Base-by-base conservation (phyloP, 2,888 invertebrate genomes). In the Antitype chi region DNA sequence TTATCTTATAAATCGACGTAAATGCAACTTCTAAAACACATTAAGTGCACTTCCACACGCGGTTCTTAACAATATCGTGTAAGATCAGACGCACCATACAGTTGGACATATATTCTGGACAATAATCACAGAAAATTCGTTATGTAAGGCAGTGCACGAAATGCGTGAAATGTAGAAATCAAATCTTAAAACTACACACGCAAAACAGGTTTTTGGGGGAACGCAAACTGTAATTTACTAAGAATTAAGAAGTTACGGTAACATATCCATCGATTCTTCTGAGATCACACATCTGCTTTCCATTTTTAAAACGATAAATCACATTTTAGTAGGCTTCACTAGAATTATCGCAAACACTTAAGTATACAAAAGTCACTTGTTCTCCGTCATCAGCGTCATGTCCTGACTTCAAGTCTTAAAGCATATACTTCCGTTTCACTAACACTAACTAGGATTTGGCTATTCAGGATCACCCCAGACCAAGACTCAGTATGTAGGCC, bases 231-330 rank as follows among this genome's bases (percentile, higher is more conserved):
- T 82, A 85, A 86, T 77, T 67, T 82, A 82, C 81, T 89, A 87
- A 88, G 78, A 88, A 83, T 85, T 84, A 89, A 87, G 87, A 89
- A 88, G 68, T 80, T 81, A 87, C 80, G 89, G 90, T 91, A 92
- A 92, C 91, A 90, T 88, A 87, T 89, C 85, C 87, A 87, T 84
- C 88, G 88, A 90, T 90, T 92, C 91, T 90, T 90, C 91, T 94
- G 95, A 95, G 96, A 96, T 96, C 96, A 95, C 94, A 91, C 89
- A 88, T 92, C 91, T 89, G 89, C 90, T 91, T 89, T 90, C 87
- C 89, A 86, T 88, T 91, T 87, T 88, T 90, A 88, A 92, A 92
- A 91, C 88, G 90, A 92, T 93, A 92, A 93, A 95, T 95, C 95
- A 95, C 94, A 95, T 91, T 94, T 94, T 91, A 80, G 86, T 92